These are phyloP conservation scores for Malurus alboscapulatus DNA, from an alignment of 2,113 vertebrate genomes.

Conservation along the genomic window DNA sequence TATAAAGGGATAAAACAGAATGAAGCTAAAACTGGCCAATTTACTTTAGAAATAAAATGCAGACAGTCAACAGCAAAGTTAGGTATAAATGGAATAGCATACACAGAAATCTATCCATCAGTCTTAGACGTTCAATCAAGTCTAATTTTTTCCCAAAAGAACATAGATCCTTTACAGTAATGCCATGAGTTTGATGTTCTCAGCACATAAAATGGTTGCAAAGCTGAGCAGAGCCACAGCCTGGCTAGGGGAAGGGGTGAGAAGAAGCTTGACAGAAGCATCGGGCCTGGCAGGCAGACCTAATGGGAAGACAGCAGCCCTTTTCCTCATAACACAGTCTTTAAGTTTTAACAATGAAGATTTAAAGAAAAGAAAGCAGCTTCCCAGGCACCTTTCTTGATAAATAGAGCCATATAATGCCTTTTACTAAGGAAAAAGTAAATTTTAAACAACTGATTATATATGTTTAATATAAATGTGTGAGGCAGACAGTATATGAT, in stretches of 20 bases:
- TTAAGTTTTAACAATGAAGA: not conserved
- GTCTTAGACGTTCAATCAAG: not conserved
- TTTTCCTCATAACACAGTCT: not conserved
- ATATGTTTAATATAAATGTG: not conserved
- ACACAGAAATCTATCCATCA: not conserved
- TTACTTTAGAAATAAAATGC: not conserved
- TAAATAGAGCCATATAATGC: not conserved
- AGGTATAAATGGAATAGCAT: not conserved
- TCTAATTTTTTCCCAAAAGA: not conserved
- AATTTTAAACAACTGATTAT: not conserved
- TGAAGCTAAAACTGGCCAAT: not conserved
- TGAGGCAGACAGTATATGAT: not conserved
- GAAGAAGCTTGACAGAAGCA: not conserved
- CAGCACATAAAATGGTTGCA: not conserved
- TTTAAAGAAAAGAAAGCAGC: not conserved
- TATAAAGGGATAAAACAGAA: not conserved
- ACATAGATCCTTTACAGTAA: not conserved
- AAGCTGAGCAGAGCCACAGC: not conserved
- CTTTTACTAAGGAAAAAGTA: not conserved
- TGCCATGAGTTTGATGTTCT: not conserved
- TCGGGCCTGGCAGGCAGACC: not conserved
- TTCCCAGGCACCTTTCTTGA: not conserved
- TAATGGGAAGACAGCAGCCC: fast-evolving
- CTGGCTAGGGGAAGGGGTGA: not conserved
- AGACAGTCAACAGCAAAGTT: not conserved